Base-by-base conservation (phyloP, 2,888 invertebrate species). In the Eubasilissa splendida region DNA sequence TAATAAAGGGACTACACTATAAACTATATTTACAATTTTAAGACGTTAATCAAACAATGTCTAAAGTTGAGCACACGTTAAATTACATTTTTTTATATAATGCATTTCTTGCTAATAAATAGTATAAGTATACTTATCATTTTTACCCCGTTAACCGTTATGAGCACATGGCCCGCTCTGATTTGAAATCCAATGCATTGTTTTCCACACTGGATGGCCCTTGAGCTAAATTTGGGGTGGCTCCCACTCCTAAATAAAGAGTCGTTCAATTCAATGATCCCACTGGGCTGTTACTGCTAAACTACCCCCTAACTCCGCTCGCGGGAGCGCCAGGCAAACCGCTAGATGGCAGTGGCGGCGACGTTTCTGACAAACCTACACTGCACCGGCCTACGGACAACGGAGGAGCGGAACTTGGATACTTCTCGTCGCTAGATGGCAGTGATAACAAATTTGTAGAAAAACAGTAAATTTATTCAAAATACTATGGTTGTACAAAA, bases 181-280 rank as follows among this genome's bases (percentile, higher is more conserved):
- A n/a, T 77, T 73, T 33, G 5, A 42, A 73, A 12, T 77, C 33
- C 76, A 71, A 59, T 82, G 66, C 77, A 82, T 82, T 82, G 82
- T 82, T 82, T 82, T 80, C 74, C 75, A 77, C 63, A 63, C 80
- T 77, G 80, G 80, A 82, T 82, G 77, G 82, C 77, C 60, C 80
- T 77, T 70, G 53, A 80, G 56, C 54, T 76, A 77, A 59, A 77
- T 70, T 76, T 77, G 74, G 79, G 82, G 82, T 82, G 58, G 52
- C 66, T 14, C 56, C 58, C 22, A 58, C 82, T 74, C 76, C 77
- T 66, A 76, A 76, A 82, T 80, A 80, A 81, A 77, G 73, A 77
- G 77, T 82, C 79, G 74, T 76, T 68, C 77, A 82, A 76, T 82
- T 82, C 82, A 82, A 82, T 82, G 77, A 77, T 82, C 79, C 60